Evolutionary conservation across 2,888 invertebrate genomes (phyloP).

Genomic region (Lochmaea crataegi): DNA sequence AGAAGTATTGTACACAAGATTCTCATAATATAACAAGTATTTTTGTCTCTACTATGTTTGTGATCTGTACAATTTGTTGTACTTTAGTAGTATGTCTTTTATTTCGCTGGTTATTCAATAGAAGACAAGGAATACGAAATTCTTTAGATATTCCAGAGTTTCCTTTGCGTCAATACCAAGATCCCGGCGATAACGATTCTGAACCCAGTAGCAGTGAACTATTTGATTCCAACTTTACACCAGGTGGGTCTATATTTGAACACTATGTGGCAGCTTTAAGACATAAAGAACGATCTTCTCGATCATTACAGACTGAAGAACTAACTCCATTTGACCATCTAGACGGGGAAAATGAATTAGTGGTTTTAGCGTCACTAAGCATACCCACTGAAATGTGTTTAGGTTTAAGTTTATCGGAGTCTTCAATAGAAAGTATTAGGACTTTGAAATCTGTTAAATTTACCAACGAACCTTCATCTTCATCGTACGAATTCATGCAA

Average conservation of each 20-base stretch:
- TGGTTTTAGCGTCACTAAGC: constrained; percentile 44
- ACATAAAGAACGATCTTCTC: constrained; percentile 29
- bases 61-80: constrained; percentile 40
- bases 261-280: constrained; percentile 40
- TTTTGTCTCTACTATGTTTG: constrained; percentile 28
- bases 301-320: constrained; percentile 20
- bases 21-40: constrained; percentile 3
- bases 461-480: constrained; percentile 1
- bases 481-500: not conserved
- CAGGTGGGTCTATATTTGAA: constrained; percentile 44
- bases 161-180: constrained; percentile 36
- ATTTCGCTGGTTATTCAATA: constrained; percentile 39
- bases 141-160: constrained; percentile 35
- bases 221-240: constrained; percentile 37
- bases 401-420: constrained; percentile 43
- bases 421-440: constrained; percentile 23
- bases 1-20: constrained; percentile 31
- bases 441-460: constrained; percentile 25
- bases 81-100: constrained; percentile 39
- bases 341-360: constrained; percentile 43
- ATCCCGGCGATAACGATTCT: constrained; percentile 36
- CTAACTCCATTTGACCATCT: constrained; percentile 36
- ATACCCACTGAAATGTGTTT: constrained; percentile 43
- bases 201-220: constrained; percentile 28
- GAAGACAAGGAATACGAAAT: constrained; percentile 28